phyloP scores from a whole-genome alignment of 2,113 vertebrate genomes.

The Colossoma macropomum region DNA sequence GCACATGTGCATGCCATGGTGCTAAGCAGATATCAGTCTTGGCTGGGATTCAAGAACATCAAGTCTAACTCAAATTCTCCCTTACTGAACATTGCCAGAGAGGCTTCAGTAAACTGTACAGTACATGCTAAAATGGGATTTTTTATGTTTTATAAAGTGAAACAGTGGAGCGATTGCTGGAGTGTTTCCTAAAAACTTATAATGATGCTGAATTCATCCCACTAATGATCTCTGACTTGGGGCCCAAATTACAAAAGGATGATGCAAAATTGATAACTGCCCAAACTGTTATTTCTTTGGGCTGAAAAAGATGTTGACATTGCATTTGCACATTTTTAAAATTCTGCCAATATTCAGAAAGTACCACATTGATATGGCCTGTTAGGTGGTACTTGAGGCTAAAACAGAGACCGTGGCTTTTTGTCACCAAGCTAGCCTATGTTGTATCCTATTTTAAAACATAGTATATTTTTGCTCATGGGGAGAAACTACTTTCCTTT shows the following conservation, averaged over 20 bases:
- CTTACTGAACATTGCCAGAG: not conserved
- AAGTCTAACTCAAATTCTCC: not conserved
- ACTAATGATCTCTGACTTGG: not conserved
- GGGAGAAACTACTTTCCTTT: not conserved
- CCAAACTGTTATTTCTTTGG: not conserved
- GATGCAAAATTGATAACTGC: not conserved
- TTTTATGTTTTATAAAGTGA: not conserved
- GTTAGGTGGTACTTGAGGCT: not conserved
- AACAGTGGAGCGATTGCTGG: not conserved
- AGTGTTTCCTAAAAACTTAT: not conserved
- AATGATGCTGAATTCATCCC: not conserved
- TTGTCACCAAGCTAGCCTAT: no score
- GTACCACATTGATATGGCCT: not conserved
- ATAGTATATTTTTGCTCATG: not conserved
- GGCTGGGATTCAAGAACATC: constrained; percentile 17
- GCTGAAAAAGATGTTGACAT: not conserved
- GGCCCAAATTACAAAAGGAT: not conserved
- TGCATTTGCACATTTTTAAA: not conserved
- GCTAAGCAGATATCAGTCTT: constrained; percentile 13
- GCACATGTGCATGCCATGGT: not conserved
- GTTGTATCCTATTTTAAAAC: not conserved
- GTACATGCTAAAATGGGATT: not conserved
- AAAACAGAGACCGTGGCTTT: not conserved
- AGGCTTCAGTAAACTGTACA: not conserved
- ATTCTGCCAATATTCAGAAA: not conserved